Base-by-base conservation (phyloP, 2,888 invertebrate genomes). In the Eilema sororculum region DNA sequence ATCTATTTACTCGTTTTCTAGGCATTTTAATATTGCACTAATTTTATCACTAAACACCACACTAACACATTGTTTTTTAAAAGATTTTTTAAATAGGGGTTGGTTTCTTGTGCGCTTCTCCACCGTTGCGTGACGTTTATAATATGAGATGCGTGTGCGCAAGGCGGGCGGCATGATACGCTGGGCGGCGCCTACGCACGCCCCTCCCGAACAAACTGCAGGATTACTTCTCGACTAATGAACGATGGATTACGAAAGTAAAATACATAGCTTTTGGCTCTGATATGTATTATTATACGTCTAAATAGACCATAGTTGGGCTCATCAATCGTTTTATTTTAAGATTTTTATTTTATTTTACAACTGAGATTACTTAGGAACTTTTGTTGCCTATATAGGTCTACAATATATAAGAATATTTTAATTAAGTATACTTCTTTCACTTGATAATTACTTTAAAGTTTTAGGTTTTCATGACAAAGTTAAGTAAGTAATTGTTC, bases 111-210 rank as follows among this genome's bases (percentile, higher is more conserved):
- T 67, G 79, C 81, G 87, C 84, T 82, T 84, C 81, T 80, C 83
- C 80, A 78, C 77, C 71, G 82, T 66, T 56, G 84, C 85, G 86
- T 88, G 87, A 86, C 89, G 87, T 87, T 86, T 86, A 82, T 84
- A 86, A 89, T 91, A 87, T 90, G 91, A 87, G 85, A 77, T 84
- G 91, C 90, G 92, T 84, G 74, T 58, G 83, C 86, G 88, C 86
- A 90, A 89, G 92, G 92, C 93, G 90, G 94, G 93, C 93, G 93
- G 93, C 89, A 84, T 76, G 65, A 74, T 74, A 76, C 73, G 71
- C 85, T 90, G 94, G 95, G 95, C 94, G 95, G 94, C 85, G 92
- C 93, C 80, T 79, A 72, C 67, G 57, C 65, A 80, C 82, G 94
- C 94, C 90, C 94, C 95, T 86, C 95, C 95, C 91, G 87, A 73